phyloP scores from a whole-genome alignment of 30 jellyfish, hydroid and myxozoan genomes.

The Hydractinia echinata region DNA sequence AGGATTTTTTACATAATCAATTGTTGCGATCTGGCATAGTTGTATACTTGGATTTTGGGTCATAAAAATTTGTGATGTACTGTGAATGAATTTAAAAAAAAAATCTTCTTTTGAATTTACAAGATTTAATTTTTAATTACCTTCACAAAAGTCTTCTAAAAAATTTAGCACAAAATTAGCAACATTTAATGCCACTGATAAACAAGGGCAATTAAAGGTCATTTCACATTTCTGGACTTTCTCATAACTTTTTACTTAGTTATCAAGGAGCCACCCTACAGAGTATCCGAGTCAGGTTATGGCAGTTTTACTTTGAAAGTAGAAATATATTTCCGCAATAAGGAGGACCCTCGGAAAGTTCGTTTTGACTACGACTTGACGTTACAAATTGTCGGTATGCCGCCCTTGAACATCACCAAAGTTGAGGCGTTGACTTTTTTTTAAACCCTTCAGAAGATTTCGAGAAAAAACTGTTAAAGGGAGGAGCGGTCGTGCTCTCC shows the following conservation, averaged over 20 bases:
- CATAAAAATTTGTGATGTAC: no score
- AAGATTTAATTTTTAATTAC: no score
- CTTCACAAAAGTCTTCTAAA: no score
- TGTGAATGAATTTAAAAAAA: no score
- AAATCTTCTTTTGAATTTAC: no score
- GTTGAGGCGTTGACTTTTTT: constrained; percentile 90
- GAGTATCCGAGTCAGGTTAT: constrained; percentile 96
- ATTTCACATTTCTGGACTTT: no score
- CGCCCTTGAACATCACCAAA: constrained; percentile 81
- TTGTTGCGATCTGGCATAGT: no score
- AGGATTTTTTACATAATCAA: no score
- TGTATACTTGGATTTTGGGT: no score
- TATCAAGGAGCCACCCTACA: constrained; percentile 90
- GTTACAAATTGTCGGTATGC: constrained; percentile 86
- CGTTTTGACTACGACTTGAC: constrained; percentile 76
- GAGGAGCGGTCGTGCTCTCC: constrained; percentile 86
- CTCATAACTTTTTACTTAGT: constrained; percentile 37
- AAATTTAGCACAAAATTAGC: no score
- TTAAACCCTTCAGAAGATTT: constrained; percentile 90
- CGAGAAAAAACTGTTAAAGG: constrained; percentile 75
- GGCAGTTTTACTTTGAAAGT: constrained; percentile 77
- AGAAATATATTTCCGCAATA: constrained; percentile 82
- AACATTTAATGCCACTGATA: no score
- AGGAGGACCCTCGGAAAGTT: constrained; percentile 91
- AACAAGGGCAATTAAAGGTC: no score